phyloP scores from a whole-genome alignment of 1,140 invertebrate genomes.

The Danaus plexippus region DNA sequence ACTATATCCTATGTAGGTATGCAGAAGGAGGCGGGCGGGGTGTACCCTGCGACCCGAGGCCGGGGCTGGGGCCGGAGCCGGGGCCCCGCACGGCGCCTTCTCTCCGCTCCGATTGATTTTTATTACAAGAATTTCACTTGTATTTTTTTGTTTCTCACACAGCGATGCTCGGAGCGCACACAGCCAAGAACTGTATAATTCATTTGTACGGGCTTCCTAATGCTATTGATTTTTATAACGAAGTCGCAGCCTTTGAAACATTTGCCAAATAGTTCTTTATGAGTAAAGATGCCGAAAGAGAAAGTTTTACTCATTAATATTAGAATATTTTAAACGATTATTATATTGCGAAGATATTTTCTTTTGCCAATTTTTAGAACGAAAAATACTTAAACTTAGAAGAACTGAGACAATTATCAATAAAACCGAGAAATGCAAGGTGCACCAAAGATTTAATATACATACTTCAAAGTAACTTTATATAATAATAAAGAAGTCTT shows the following conservation, averaged over 20 bases:
- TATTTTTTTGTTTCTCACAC: conserved; percentile 67
- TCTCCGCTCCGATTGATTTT: conserved; percentile 72
- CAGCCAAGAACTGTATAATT: conserved; percentile 61
- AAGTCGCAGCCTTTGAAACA: conserved; percentile 28
- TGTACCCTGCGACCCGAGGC: conserved; percentile 15
- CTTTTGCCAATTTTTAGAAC: too few relatives aligned
- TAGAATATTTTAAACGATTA: too few relatives aligned
- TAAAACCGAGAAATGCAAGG: too few relatives aligned
- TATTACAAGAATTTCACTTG: conserved; percentile 72
- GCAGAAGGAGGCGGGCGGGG: conserved; percentile 32
- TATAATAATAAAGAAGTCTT: too few relatives aligned
- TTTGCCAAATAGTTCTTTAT: too few relatives aligned
- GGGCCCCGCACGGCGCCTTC: conserved; percentile 62
- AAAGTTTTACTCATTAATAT: too few relatives aligned
- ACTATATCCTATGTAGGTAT: conserved; percentile 44
- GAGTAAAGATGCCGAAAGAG: too few relatives aligned
- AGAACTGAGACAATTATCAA: too few relatives aligned
- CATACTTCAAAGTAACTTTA: too few relatives aligned
- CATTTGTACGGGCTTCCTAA: conserved; percentile 68
- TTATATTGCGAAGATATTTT: too few relatives aligned
- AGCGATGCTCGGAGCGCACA: conserved; percentile 56
- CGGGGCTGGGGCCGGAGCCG: conserved; percentile 50
- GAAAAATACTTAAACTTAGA: too few relatives aligned
- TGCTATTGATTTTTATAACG: conserved; percentile 69
- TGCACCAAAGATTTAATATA: too few relatives aligned